Conservation (phyloP, 2,113 vertebrate species). For the Phrynosoma platyrhinos region DNA sequence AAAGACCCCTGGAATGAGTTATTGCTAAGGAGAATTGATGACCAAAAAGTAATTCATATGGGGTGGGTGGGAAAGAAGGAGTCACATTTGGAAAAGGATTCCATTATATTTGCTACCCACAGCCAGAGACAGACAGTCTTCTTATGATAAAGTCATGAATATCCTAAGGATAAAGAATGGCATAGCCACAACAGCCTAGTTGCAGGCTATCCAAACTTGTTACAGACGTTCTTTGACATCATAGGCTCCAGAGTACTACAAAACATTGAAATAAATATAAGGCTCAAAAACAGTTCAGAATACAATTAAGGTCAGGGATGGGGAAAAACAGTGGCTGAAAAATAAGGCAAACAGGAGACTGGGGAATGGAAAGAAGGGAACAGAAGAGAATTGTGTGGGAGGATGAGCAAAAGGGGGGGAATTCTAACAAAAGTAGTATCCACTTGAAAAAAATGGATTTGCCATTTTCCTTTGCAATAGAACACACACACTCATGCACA, state of each 20-base stretch:
- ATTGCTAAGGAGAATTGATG: conserved; percentile 26
- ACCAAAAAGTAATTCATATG: not conserved
- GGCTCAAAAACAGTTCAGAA: not conserved
- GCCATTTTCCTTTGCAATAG: not conserved
- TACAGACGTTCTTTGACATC: not conserved
- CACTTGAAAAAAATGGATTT: not conserved
- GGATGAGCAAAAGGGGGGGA: not conserved
- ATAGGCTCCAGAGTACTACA: not conserved
- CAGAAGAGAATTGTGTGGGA: not conserved
- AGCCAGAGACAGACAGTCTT: conserved; percentile 4
- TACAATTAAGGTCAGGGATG: not conserved
- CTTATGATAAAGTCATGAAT: conserved; percentile 16
- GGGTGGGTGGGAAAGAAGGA: not conserved
- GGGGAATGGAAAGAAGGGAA: not conserved
- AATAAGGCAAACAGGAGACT: not conserved
- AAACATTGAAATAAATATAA: not conserved
- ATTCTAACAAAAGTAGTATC: not conserved
- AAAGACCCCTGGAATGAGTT: conserved; percentile 28
- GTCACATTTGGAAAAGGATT: conserved; percentile 21
- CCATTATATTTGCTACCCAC: conserved; percentile 18
- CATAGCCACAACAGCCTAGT: not conserved
- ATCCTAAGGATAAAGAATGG: not conserved
- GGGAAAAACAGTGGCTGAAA: too few species aligned
- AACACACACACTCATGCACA: not conserved
- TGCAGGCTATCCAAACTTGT: not conserved